These are phyloP conservation scores for Eidolon dupreanum DNA, from an alignment of 2,797 vertebrate species.

Conservation along the genomic window DNA sequence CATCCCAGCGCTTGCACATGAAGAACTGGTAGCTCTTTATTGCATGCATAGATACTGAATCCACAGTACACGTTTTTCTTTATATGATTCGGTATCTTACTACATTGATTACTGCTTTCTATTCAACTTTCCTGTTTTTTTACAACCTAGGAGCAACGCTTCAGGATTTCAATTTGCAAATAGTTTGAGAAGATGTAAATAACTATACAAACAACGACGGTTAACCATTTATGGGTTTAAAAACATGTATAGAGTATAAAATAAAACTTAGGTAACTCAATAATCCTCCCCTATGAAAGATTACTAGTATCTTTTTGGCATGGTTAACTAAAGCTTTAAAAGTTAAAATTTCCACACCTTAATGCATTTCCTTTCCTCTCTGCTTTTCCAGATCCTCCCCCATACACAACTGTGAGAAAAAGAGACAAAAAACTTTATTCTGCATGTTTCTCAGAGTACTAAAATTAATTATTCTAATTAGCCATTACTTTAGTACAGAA, in stretches of 20 bases:
- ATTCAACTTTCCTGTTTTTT: background rate
- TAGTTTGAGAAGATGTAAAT: constrained; percentile 18
- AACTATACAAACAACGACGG: background rate
- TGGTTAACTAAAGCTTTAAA: constrained; percentile 5
- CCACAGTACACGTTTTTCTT: background rate
- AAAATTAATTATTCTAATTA: background rate
- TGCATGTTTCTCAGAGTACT: background rate
- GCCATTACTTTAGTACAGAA: constrained; percentile 7
- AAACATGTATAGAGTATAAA: background rate
- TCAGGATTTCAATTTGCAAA: background rate
- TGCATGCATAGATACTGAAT: background rate
- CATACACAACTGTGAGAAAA: background rate
- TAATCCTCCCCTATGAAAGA: background rate
- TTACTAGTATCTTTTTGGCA: background rate
- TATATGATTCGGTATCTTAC: background rate
- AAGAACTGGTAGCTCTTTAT: constrained; percentile 19
- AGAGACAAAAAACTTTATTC: background rate
- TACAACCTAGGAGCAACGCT: background rate
- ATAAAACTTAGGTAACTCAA: background rate
- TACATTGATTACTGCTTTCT: background rate
- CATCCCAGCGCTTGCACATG: background rate
- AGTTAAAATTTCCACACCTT: background rate
- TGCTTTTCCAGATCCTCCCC: background rate
- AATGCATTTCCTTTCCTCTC: background rate
- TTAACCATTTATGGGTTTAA: background rate